Evolutionary conservation across 1,140 invertebrate genomes (phyloP), one percentile per base, ranked within the genome.

Genomic region (Elysia chlorotica): DNA sequence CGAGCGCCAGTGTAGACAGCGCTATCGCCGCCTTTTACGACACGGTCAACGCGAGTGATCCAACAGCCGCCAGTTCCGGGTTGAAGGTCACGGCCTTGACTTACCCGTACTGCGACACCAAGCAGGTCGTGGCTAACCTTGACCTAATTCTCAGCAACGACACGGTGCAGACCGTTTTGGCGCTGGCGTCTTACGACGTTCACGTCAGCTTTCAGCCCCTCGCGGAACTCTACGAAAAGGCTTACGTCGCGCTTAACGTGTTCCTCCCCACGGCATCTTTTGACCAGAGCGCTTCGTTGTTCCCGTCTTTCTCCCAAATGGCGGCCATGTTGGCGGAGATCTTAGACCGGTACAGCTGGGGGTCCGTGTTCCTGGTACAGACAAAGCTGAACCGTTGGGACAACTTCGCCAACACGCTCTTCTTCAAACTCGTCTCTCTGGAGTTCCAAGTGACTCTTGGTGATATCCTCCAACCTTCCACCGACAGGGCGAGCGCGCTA

Each of bases 141-240:
- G 37, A 61, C 25, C n/a, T 1, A 0, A 70, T 70, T n/a, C 61
- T 70, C 33, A 38, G 68, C 33, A 70, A 70, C 56, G 23, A 1
- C 2, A 33, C 68, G 25, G 14, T 33, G 10, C 31, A 70, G 19
- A 37, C 68, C 10, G 35, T 70, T 6, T 17, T 70, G 0, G 33
- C 31, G 19, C n/a, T 70, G 6, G 54, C 68, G 10, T 31, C 31
- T 4, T 61, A 61, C 25, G 68, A 70, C 35, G 2, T 70, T 36
- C 68, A 70, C 36, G 21, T 17, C 17, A 59, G 54, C 2, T 70
- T 70, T 25, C 19, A 59, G 6, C 54, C 68, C 14, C n/a, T 70
- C 37, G 35, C 68, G 10, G 68, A 70, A 25, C 21, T 70, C 35
- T 70, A 61, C 68, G n/a, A 23, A 25, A 70, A 70, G 23, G 68